A percentile compares a stretch with the other conserved stretches of the same genome.
These are phyloP conservation scores for Sceloporus undulatus DNA, from an alignment of 2,113 vertebrate genomes.

Conservation along the genomic window DNA sequence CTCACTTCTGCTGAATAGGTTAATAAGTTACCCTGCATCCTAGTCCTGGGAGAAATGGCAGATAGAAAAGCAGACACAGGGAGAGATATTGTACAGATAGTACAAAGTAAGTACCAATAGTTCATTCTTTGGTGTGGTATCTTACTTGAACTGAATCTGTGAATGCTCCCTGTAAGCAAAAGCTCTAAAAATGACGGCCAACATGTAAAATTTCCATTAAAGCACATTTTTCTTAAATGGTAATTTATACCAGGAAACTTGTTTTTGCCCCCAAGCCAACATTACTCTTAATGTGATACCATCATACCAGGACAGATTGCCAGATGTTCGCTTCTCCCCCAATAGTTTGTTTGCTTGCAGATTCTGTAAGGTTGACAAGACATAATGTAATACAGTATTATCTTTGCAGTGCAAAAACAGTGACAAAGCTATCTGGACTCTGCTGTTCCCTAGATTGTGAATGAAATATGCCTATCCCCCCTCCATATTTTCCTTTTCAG, in stretches of 20 bases:
- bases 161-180: background rate
- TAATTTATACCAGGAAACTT: background rate
- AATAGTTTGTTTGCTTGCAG: background rate
- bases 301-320: background rate
- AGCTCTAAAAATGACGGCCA: background rate
- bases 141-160: background rate
- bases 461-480: background rate
- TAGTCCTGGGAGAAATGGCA: too few relatives aligned
- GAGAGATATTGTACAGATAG: too few relatives aligned
- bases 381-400: background rate
- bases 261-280: background rate
- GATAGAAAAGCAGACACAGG: too few relatives aligned
- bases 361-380: background rate
- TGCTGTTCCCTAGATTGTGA: background rate
- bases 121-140: background rate
- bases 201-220: background rate
- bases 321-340: background rate
- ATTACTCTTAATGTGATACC: background rate
- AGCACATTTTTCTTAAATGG: background rate
- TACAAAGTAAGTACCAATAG: background rate
- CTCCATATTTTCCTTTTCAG: background rate
- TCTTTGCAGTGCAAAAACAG: background rate
- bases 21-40: too few relatives aligned
- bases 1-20: too few relatives aligned
- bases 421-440: background rate